A percentile compares a stretch with the other conserved stretches of the same genome.
Conservation (phyloP, 2,797 vertebrate genomes). For the Spinus olivaceus region DNA sequence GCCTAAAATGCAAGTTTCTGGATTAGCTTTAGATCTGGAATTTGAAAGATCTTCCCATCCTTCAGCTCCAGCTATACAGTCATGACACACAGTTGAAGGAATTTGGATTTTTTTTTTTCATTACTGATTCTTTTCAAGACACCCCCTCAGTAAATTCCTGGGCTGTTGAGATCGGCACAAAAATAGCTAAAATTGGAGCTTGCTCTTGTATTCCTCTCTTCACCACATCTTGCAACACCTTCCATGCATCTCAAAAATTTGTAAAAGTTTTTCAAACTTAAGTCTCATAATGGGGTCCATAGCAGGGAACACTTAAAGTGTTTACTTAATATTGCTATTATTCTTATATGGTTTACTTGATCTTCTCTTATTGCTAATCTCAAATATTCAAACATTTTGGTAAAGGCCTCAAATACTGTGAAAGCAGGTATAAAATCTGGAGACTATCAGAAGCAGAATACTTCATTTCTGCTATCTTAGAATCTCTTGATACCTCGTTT, state of each 20-base stretch:
- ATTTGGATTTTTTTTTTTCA: not conserved
- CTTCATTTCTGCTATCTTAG: not conserved
- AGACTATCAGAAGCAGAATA: not conserved
- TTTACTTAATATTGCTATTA: not conserved
- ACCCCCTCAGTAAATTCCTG: not conserved
- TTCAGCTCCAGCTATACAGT: not conserved
- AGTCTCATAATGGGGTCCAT: fast-evolving
- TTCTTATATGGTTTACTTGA: not conserved
- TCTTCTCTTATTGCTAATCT: not conserved
- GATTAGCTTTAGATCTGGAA: not conserved
- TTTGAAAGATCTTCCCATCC: not conserved
- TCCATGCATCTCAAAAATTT: not conserved
- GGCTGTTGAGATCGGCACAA: not conserved
- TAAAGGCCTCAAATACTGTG: not conserved
- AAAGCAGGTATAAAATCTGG: not conserved
- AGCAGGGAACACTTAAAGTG: not conserved
- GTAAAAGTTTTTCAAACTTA: not conserved
- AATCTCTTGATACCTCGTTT: not conserved
- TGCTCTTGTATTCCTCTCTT: not conserved
- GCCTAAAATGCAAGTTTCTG: not conserved
- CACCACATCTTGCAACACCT: not conserved
- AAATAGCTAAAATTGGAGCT: not conserved
- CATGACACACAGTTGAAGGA: not conserved
- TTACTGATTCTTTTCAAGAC: not conserved
- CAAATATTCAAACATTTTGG: not conserved